Base-by-base conservation (phyloP, 2,797 vertebrate species). In the Buceros bicornis region DNA sequence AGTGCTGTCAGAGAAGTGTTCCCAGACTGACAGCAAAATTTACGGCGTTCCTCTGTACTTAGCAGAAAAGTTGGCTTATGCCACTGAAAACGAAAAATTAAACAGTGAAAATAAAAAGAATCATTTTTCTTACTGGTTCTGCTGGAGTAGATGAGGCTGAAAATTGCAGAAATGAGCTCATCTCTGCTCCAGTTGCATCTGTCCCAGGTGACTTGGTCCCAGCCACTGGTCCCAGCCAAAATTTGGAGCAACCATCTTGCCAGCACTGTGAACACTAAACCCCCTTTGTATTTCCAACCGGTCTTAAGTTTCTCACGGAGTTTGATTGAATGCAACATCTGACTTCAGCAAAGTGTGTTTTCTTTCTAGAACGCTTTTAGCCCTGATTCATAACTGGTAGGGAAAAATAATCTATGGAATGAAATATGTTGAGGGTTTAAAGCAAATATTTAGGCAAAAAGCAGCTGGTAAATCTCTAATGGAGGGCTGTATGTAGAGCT, bases 391-490 rank as follows among this genome's bases (percentile, higher is more conserved):
- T 82, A 95, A 94, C 83, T 71, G 90, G 83, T 95, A 95, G 93
- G 92, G 81, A 79, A 94, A 95, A 93, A 81, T 87, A 93, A 96
- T 86, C 83, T 90, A 85, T 47, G 64, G 88, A 87, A 89, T 95
- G 94, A 96, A 95, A 95, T 95, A 95, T 18, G 74, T 71, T 8
- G 48, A 73, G 67, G 69, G 37, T 79, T 90, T 96, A 57, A 93
- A 95, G 95, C 95, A 97, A 97, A 97, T 96, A 95, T 95, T 96
- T 97, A 96, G 93, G 95, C 71, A 91, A 93, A 96, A 94, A 91
- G 90, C 95, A 96, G 92, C 88, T 94, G 95, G 90, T 93, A 95
- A 95, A 96, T 89, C 96, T 95, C 94, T 90, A 92, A 90, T 77
- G 91, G 95, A 92, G 0, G 42, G 74, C 91, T 87, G 83, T 62